These are phyloP conservation scores for Indicator maculatus DNA, from an alignment of 2,113 vertebrate species.

Conservation along the genomic window DNA sequence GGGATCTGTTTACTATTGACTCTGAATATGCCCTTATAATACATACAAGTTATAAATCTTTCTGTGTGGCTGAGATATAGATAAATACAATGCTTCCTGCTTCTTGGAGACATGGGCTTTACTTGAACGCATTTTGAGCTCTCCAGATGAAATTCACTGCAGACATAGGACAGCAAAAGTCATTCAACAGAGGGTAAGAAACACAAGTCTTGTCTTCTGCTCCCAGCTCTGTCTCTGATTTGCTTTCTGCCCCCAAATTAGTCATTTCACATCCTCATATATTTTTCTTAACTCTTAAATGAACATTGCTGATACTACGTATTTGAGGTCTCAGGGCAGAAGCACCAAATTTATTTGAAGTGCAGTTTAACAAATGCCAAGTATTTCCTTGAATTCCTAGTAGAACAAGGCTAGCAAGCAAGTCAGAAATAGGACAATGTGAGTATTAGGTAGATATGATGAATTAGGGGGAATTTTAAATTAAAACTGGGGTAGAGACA, in stretches of 20 bases:
- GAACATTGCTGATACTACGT: neutral
- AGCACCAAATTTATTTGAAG: neutral
- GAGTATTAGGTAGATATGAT: neutral
- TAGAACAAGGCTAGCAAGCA: neutral
- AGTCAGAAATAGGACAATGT: neutral
- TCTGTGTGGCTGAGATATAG: neutral
- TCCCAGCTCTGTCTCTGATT: neutral
- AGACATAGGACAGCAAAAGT: neutral
- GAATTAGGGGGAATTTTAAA: neutral
- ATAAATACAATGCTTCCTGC: neutral
- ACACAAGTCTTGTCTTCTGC: neutral
- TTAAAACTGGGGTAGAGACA: neutral
- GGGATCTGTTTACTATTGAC: neutral
- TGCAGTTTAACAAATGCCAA: neutral
- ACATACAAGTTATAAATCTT: neutral
- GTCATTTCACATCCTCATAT: neutral
- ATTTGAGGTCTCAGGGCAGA: neutral
- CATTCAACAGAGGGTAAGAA: neutral
- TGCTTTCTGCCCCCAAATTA: neutral
- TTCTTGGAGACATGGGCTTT: neutral
- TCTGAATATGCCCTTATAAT: neutral
- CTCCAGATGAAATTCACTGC: neutral
- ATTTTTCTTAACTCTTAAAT: neutral
- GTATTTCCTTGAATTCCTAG: neutral
- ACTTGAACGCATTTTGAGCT: neutral